Evolutionary conservation across 2,888 invertebrate species (phyloP).

Genomic region (Vanessa cardui): DNA sequence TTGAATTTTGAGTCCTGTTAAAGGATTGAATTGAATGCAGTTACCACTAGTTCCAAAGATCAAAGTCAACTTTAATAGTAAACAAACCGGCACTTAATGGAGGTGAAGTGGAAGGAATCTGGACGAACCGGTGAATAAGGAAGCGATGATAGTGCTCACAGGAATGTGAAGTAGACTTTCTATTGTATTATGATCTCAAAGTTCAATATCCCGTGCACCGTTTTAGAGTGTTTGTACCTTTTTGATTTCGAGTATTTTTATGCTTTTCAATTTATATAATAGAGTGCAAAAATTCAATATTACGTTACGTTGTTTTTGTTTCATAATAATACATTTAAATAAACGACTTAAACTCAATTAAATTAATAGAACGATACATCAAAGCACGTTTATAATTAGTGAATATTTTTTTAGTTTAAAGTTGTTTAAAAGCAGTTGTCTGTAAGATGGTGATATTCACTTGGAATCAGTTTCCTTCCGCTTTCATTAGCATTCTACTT

Average conservation of each 20-base stretch:
- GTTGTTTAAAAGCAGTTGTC: no score
- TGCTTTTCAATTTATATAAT: not conserved
- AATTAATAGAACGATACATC: no score
- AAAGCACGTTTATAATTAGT: no score
- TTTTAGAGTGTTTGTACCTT: constrained; percentile 10
- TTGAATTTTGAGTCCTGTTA: no score
- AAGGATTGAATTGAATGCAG: no score
- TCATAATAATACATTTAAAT: no score
- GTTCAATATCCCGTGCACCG: constrained; percentile 29
- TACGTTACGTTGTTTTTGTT: not conserved
- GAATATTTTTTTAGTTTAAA: no score
- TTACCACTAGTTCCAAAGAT: not conserved
- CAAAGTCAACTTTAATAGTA: constrained; percentile 7
- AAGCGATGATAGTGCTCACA: constrained; percentile 27
- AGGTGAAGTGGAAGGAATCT: constrained; percentile 37
- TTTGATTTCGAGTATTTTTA: not conserved
- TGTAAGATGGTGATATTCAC: no score
- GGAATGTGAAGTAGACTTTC: constrained; percentile 41
- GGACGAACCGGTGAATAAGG: constrained; percentile 39
- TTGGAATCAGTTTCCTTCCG: no score
- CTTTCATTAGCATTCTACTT: no score
- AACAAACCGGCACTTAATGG: constrained; percentile 19
- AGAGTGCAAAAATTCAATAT: not conserved
- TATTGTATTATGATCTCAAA: constrained; percentile 35
- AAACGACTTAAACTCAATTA: no score